Percentiles rank a stretch among this genome's conserved stretches.
Conservation (phyloP, 2,888 invertebrate genomes). For the Phengaris alcon region DNA sequence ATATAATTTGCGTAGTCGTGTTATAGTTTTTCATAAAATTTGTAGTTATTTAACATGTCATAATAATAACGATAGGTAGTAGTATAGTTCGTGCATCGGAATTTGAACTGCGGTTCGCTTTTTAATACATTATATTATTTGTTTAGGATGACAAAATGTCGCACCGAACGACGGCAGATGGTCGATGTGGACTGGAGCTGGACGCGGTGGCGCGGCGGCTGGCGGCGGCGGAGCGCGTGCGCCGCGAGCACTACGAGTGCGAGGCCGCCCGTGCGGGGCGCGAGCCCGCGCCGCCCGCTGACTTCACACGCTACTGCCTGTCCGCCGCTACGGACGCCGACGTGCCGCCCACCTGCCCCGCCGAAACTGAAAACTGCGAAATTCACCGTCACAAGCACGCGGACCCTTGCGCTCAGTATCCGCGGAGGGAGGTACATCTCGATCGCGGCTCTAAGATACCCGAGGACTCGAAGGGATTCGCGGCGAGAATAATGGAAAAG, state of each 20-base stretch:
- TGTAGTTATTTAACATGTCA: too few relatives aligned
- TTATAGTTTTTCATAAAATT: too few relatives aligned
- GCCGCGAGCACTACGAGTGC: constrained; percentile 34
- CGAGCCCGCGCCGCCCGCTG: constrained; percentile 19
- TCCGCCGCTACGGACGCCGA: constrained; percentile 33
- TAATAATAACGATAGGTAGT: too few relatives aligned
- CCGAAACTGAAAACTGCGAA: constrained; percentile 46
- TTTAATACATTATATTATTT: not conserved
- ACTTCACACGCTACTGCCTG: constrained; percentile 30
- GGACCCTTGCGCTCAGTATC: constrained; percentile 24
- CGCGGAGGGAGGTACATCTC: not conserved
- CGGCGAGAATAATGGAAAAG: constrained; percentile 41
- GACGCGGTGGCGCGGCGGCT: constrained; percentile 36
- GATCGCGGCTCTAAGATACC: not conserved
- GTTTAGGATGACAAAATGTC: not conserved
- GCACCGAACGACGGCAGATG: not conserved
- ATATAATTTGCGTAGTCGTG: too few relatives aligned
- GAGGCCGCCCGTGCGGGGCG: constrained; percentile 31
- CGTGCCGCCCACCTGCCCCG: constrained; percentile 41
- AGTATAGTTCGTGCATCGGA: too few relatives aligned
- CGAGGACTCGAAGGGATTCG: constrained; percentile 33
- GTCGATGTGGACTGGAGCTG: constrained; percentile 40
- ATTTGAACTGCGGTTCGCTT: too few relatives aligned
- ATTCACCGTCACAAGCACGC: constrained; percentile 30
- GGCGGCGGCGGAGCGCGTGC: constrained; percentile 37